Evolutionary conservation across 2,113 vertebrate genomes (phyloP).

Genomic region (Hippocampus guttulatus): DNA sequence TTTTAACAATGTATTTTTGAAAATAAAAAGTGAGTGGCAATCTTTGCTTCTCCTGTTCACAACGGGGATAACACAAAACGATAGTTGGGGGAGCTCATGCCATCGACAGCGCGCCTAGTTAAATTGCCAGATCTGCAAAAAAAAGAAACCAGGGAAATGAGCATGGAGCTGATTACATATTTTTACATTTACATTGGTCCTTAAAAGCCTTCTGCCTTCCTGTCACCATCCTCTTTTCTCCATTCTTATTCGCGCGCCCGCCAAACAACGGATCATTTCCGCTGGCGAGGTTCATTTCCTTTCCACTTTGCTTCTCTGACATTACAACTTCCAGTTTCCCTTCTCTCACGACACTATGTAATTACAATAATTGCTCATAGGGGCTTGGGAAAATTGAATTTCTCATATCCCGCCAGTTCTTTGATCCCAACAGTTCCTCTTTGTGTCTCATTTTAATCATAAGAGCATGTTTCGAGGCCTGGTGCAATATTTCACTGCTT

Average conservation of each 20-base stretch:
- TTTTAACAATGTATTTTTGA: not conserved
- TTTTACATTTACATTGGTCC: conserved; percentile 24
- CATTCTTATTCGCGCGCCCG: conserved; percentile 23
- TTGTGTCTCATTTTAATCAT: conserved; percentile 8
- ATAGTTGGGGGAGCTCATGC: conserved; percentile 13
- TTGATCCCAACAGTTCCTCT: conserved; percentile 33
- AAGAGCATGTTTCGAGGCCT: conserved; percentile 3
- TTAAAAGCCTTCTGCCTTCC: conserved; percentile 30
- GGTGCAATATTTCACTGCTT: conserved; percentile 1
- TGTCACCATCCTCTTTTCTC: conserved; percentile 17
- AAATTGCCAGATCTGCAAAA: conserved; percentile 16
- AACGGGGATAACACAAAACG: not conserved
- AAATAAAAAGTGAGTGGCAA: conserved; percentile 1
- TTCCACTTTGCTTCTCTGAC: conserved; percentile 43
- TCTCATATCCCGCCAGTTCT: conserved; percentile 36
- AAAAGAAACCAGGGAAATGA: conserved; percentile 6
- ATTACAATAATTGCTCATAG: conserved; percentile 63
- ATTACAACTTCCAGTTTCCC: conserved; percentile 26
- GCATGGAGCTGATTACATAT: conserved; percentile 19
- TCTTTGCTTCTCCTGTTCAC: not conserved
- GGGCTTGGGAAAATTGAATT: conserved; percentile 59
- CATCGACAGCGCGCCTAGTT: not conserved
- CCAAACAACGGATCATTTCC: conserved; percentile 27
- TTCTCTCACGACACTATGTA: conserved; percentile 48
- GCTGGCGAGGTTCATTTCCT: conserved; percentile 31